Evolutionary conservation across 2,113 vertebrate species (phyloP), one percentile per base, ranked within the genome.

Genomic region (Colinus virginianus): DNA sequence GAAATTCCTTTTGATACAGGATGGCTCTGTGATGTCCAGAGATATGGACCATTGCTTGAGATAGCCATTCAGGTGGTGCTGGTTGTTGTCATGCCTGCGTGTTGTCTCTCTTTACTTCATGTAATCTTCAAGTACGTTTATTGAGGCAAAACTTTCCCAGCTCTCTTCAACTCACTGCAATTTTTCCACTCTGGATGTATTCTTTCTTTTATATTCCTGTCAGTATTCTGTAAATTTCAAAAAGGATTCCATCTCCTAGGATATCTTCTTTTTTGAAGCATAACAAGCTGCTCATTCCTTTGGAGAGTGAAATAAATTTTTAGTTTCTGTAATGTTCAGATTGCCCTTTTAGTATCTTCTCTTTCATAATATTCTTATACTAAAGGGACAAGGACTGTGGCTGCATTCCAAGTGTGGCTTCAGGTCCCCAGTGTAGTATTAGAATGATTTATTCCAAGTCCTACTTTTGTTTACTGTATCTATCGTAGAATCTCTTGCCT

Each of bases 381-480:
- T 45, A 23, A 78, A 66, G 38, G 45, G 55, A 59, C 19, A 38
- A 59, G 68, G 84, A 22, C 38, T 56, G 9, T 18, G 4, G 16
- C 75, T 56, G 51, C 42, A 14, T 90, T 90, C 58, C 48, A 85
- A 84, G 88, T n/a, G 38, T 76, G 51, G 4, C 55, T 77, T 76
- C 26, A 17, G 55, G 69, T 90, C 69, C 70, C 63, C 16, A 32
- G 6, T 45, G 42, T 69, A 63, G 55, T 69, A 88, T 90, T 78
- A 74, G 55, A 69, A 42, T 84, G 42, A 79, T 84, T 93, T 87
- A 83, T 91, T 93, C 30, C 17, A 61, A 67, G 66, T 90, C 62
- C 80, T 85, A 64, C 30, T 85, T 61, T 69, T 92, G 53, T 94
- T 91, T 91, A 90, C 79, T 81, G 1, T 72, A 70, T 87, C 74